phyloP scores from a whole-genome alignment of 2,888 invertebrate species.

The Tipula vernalis region DNA sequence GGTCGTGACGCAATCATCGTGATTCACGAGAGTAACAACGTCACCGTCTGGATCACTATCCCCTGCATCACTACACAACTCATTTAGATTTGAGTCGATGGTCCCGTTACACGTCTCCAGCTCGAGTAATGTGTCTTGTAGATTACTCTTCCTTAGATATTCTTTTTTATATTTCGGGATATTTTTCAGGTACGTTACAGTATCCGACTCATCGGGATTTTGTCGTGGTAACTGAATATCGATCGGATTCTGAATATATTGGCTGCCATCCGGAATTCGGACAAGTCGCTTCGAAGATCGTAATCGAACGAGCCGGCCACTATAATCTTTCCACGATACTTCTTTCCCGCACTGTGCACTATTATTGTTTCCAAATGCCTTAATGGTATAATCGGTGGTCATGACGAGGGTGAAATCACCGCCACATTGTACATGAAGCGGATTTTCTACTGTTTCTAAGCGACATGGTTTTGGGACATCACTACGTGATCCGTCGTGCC shows the following conservation, averaged over 20 bases:
- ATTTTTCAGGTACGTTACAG: conserved; percentile 33
- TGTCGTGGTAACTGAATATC: conserved; percentile 32
- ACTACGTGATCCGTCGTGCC: conserved; percentile 37
- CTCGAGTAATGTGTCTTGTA: conserved; percentile 19
- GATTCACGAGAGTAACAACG: not conserved
- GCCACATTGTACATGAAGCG: conserved; percentile 34
- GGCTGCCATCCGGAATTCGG: conserved; percentile 30
- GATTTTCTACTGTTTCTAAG: conserved; percentile 29
- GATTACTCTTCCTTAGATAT: conserved; percentile 28
- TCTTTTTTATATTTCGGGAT: conserved; percentile 31
- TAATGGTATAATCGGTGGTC: conserved; percentile 31
- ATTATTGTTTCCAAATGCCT: conserved; percentile 35
- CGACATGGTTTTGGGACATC: conserved; percentile 29
- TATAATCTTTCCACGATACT: conserved; percentile 28
- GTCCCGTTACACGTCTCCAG: not conserved
- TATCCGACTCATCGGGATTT: conserved; percentile 29
- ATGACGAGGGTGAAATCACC: conserved; percentile 36
- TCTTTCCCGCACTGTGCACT: conserved; percentile 35
- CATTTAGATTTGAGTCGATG: conserved; percentile 12
- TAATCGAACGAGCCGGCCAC: conserved; percentile 30
- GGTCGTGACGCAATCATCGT: not conserved
- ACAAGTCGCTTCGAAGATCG: conserved; percentile 34
- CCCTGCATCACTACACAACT: not conserved
- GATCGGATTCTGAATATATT: conserved; percentile 32
- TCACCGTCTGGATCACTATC: not conserved